phyloP scores from a whole-genome alignment of 2,888 invertebrate genomes.

The Serripes groenlandicus region DNA sequence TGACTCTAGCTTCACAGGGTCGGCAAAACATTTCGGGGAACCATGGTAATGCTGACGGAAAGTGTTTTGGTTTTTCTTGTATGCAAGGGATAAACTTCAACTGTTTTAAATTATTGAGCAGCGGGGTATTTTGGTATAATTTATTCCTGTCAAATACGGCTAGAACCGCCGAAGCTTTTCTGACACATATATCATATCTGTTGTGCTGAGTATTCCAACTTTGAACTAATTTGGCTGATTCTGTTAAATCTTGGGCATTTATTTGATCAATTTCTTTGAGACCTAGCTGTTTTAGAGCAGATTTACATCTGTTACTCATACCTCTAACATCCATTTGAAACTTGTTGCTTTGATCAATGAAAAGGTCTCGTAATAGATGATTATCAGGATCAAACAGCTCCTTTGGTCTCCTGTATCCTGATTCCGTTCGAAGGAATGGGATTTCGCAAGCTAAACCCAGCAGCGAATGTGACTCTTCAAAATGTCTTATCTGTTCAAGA shows the following conservation, averaged over 20 bases:
- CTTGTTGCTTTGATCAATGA: slow-evolving; percentile 27
- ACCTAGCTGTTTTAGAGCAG: slow-evolving; percentile 40
- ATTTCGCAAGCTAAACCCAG: slow-evolving; percentile 24
- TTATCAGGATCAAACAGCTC: slow-evolving; percentile 57
- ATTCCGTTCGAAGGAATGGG: slow-evolving; percentile 1
- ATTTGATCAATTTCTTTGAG: slow-evolving; percentile 35
- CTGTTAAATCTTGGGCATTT: slow-evolving; percentile 28
- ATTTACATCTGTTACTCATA: background rate
- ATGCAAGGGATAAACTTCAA: slow-evolving; percentile 30
- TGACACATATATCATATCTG: background rate
- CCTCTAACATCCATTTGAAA: background rate
- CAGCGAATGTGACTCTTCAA: background rate
- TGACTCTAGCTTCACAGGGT: slow-evolving; percentile 34
- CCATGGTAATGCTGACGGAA: slow-evolving; percentile 45
- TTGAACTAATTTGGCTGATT: slow-evolving; percentile 4
- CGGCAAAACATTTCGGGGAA: slow-evolving; percentile 16
- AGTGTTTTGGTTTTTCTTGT: slow-evolving; percentile 7
- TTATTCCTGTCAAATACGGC: background rate
- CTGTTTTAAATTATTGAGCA: background rate
- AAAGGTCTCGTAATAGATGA: slow-evolving; percentile 19
- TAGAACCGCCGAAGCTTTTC: slow-evolving; percentile 19
- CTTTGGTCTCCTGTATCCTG: slow-evolving; percentile 16
- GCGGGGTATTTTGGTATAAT: background rate
- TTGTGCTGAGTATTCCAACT: background rate
- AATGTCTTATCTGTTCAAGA: slow-evolving; percentile 15